Base-by-base conservation (phyloP, 2,888 invertebrate species). In the Caenorhabditis sp. region DNA sequence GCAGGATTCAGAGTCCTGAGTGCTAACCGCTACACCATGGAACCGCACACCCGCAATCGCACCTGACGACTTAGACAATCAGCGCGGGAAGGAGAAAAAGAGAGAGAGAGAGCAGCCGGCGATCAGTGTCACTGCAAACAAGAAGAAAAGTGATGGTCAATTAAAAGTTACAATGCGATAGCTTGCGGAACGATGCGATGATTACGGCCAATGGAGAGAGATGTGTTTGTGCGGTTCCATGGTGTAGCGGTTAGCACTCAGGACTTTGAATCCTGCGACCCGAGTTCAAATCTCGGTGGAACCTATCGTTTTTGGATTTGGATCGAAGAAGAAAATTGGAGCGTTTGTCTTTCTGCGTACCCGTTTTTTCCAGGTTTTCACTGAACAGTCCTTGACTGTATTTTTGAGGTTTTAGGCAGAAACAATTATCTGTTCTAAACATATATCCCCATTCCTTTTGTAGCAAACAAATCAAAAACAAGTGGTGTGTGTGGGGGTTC, bases 241-340 rank as follows among this genome's bases (percentile, higher is more conserved):
- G 87, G 87, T 87, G 87, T 87, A 87, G 86, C 84, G 86, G 86
- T 87, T 87, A 87, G 86, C 87, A 87, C 87, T 85, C 85, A 85
- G 86, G 87, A 86, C 87, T 87, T 82, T 86, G 85, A 86, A 86
- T 86, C 87, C 87, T 85, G 87, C 85, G 86, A 87, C 86, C 77
- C 82, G 86, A 86, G 87, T 86, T 87, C 87, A 79, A 86, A 86
- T 87, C 87, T 87, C 87, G 88, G 85, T 85, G 88, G 86, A 80
- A 88, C 88, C 88, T 88, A 77, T 61, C 73, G 31, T 70, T 75
- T 81, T 81, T 54, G n/a, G 16, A 38, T 59, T 73, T 63, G 8
- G 35, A 26, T 2, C 5, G 16, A n/a, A n/a, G n/a, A n/a, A n/a
- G n/a, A n/a, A n/a, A n/a, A n/a, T n/a, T n/a, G n/a, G n/a, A n/a